Conservation (phyloP, 2,113 vertebrate genomes). For the Gavialis gangeticus region DNA sequence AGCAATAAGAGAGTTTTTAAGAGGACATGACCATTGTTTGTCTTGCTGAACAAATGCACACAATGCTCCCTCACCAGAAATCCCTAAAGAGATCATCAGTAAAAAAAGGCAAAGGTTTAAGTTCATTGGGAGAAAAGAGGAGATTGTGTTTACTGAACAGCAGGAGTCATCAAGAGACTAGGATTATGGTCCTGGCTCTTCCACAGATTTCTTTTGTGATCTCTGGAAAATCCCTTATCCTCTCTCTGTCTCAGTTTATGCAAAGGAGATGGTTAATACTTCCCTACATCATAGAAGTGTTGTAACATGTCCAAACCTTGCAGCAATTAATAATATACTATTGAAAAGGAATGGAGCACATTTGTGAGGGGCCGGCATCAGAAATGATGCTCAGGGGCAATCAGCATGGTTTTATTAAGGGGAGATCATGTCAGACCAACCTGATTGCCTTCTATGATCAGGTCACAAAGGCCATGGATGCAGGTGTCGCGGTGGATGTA, state of each 20-base stretch:
- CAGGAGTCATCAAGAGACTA: not conserved
- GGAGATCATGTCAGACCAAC: too few species aligned
- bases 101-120: not conserved
- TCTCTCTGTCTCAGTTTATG: fast-evolving
- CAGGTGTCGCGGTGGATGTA: too few species aligned
- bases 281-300: not conserved
- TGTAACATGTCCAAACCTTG: not conserved
- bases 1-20: not conserved
- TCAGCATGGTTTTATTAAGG: too few species aligned
- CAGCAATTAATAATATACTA: too few species aligned
- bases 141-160: not conserved
- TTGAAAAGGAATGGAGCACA: not conserved
- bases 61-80: not conserved
- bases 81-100: not conserved
- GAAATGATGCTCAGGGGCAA: too few species aligned
- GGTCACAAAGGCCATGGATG: too few species aligned
- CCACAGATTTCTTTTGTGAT: too few species aligned
- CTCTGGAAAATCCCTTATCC: not conserved
- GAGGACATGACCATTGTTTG: not conserved
- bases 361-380: too few species aligned
- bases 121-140: not conserved
- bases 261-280: not conserved
- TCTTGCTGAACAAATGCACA: not conserved
- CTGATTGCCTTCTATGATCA: too few species aligned
- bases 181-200: not conserved